Evolutionary conservation across 2,797 vertebrate species (phyloP), one percentile per base, ranked within the genome.

Genomic region (Fistularia commersonii): DNA sequence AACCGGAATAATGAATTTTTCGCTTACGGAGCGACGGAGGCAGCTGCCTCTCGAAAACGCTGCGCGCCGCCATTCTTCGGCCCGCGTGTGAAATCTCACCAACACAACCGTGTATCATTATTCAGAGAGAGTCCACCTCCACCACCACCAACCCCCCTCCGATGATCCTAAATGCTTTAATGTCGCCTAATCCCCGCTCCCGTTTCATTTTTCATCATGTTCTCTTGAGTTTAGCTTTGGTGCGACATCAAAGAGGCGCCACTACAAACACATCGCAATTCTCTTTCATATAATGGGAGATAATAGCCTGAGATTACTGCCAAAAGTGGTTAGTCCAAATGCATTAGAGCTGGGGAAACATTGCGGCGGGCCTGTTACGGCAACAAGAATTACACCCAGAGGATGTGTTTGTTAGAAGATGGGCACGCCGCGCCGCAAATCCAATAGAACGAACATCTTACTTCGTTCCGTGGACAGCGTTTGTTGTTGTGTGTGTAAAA

Each of bases 201-300:
- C 53, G 33, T 72, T 79, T 67, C 32, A 55, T 65, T 63, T 69
- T 69, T 64, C 64, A 42, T 75, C 62, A 48, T 10, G 8, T 60
- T 66, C 67, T 60, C 57, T 58, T 0, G 23, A 42, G 33, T 53
- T 74, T 54, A 48, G 52, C 81, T 78, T 70, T 80, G 54, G 68
- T 68, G 74, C 4, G 48, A 80, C 77, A 79, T 84, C 77, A 83
- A 79, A 82, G 76, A 54, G 44, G 57, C 61, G 45, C 15, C 35
- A 49, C 78, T 54, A 45, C 78, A 72, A 67, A 66, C 63, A 57
- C 40, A 5, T 51, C 50, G 61, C 35, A 40, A 60, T 32, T 64
- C 66, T 42, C 59, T 67, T 69, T 76, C 57, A 80, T 61, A 64
- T 74, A 75, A 71, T 47, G 48, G 47, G 14, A 57, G 56, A 71